These are phyloP conservation scores for Empis stercorea DNA, from an alignment of 2,888 invertebrate species.

Conservation along the genomic window DNA sequence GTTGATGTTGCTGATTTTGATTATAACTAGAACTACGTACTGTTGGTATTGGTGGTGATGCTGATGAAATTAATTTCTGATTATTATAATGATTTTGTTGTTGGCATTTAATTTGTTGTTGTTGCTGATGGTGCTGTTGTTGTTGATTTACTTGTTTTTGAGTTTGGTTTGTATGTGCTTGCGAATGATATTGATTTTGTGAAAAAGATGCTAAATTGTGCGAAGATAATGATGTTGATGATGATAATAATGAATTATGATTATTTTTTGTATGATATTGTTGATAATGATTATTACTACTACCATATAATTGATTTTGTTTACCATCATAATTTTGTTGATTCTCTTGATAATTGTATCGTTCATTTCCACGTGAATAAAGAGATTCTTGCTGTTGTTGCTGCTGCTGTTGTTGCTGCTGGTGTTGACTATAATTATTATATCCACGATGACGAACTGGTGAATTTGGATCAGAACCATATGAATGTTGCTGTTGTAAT, in stretches of 20 bases:
- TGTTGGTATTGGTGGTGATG: slow-evolving; percentile 11
- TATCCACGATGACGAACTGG: slow-evolving; percentile 19
- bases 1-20: slow-evolving; percentile 23
- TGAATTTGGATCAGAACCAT: slow-evolving; percentile 22
- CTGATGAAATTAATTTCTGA: slow-evolving; percentile 7
- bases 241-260: slow-evolving; percentile 22
- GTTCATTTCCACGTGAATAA: slow-evolving; percentile 20
- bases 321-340: slow-evolving; percentile 34
- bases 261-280: slow-evolving; percentile 29
- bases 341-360: slow-evolving; percentile 16
- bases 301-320: slow-evolving; percentile 35
- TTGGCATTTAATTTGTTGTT: slow-evolving; percentile 20
- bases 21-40: slow-evolving; percentile 29
- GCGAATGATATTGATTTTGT: slow-evolving; percentile 17
- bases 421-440: slow-evolving; percentile 11
- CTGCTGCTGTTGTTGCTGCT: slow-evolving; percentile 13
- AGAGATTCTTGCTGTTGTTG: slow-evolving; percentile 15
- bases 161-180: slow-evolving; percentile 23
- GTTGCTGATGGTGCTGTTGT: slow-evolving; percentile 8
- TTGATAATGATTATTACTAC: slow-evolving; percentile 27
- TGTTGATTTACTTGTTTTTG: slow-evolving; percentile 10
- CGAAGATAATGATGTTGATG: slow-evolving; percentile 22
- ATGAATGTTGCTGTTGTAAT: slow-evolving; percentile 15
- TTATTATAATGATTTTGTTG: slow-evolving; percentile 12
- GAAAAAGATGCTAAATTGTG: slow-evolving; percentile 27